Conservation (phyloP, 1,140 invertebrate genomes). For the Drosophila subpulchrella region DNA sequence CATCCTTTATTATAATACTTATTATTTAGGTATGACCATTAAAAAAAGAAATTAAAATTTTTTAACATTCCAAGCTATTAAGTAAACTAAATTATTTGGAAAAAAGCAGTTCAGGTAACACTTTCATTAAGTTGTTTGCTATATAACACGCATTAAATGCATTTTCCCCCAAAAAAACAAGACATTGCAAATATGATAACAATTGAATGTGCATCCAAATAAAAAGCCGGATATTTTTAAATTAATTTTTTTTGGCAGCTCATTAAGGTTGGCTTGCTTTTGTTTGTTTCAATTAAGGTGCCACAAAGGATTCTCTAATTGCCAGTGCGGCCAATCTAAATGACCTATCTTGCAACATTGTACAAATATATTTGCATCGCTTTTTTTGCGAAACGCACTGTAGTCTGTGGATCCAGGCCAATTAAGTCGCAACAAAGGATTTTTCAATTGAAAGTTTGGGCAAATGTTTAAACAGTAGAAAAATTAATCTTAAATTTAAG, state of each 20-base stretch:
- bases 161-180: too few species aligned
- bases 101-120: too few species aligned
- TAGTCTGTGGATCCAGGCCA: conserved; percentile 11
- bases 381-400: conserved; percentile 19
- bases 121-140: too few species aligned
- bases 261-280: not conserved
- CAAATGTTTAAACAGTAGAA: conserved; percentile 23
- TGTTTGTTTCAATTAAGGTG: conserved; percentile 1
- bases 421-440: conserved; percentile 26
- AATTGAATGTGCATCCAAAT: not conserved
- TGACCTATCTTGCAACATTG: not conserved
- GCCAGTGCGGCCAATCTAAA: not conserved
- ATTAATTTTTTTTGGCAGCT: not conserved
- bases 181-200: too few species aligned
- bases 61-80: too few species aligned
- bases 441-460: conserved; percentile 32
- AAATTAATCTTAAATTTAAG: conserved; percentile 18
- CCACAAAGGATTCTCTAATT: conserved; percentile 3
- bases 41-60: too few species aligned
- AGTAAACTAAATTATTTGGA: too few species aligned
- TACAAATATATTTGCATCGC: not conserved
- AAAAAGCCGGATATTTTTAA: not conserved
- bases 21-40: too few species aligned
- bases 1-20: too few species aligned
- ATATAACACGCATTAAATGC: too few species aligned